A percentile compares a stretch with the other conserved stretches of the same genome.
Conservation (phyloP, 2,113 vertebrate genomes). For the Mobula birostris region DNA sequence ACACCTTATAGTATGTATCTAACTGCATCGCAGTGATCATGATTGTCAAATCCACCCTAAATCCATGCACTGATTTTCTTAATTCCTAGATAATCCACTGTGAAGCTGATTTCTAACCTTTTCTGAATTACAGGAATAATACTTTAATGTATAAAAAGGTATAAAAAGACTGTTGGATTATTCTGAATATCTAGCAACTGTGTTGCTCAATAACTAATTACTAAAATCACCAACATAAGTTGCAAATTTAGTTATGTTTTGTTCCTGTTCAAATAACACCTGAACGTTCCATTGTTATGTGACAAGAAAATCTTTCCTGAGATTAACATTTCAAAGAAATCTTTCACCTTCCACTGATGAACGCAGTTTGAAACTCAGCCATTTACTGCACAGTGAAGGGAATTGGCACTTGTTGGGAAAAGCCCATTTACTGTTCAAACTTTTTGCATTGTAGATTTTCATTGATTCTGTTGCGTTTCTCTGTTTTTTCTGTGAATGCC, state of each 20-base stretch:
- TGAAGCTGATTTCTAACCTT: constrained; percentile 7
- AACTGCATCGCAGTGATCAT: background rate
- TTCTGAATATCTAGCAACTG: background rate
- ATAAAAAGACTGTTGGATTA: background rate
- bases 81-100: constrained; percentile 6
- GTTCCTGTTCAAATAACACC: background rate
- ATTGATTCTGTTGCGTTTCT: no score
- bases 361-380: no score
- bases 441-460: no score
- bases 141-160: background rate
- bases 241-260: background rate
- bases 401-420: background rate
- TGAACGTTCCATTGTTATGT: background rate
- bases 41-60: background rate
- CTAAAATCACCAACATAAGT: background rate
- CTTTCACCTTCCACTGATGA: background rate
- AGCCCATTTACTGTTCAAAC: no score
- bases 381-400: background rate
- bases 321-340: background rate
- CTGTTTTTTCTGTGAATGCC: no score
- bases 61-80: background rate
- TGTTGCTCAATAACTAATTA: background rate
- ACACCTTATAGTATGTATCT: background rate
- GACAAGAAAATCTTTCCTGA: background rate
- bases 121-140: background rate